Conservation (phyloP, 2,113 vertebrate species). For the Cavia aperea region DNA sequence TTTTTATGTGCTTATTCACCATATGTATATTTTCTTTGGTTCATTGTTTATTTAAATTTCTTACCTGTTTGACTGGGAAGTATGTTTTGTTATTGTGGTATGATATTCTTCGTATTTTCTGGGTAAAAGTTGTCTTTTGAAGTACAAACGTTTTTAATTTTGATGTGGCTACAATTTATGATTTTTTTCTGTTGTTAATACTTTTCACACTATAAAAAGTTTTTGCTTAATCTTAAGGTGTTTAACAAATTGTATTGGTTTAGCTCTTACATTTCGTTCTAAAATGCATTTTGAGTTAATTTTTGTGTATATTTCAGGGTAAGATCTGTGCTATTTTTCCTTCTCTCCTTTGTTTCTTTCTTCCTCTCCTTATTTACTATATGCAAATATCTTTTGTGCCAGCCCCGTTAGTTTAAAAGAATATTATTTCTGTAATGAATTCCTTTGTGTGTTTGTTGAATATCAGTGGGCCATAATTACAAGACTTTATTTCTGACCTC, state of each 20-base stretch:
- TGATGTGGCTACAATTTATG: background rate
- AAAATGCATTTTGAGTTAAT: background rate
- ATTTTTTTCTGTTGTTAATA: background rate
- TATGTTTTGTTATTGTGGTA: background rate
- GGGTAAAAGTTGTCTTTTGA: background rate
- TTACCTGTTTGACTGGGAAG: background rate
- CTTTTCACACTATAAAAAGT: background rate
- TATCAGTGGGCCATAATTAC: background rate
- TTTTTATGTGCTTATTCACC: background rate
- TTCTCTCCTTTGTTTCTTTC: background rate
- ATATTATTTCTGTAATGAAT: background rate
- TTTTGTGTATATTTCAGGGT: background rate
- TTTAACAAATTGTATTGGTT: background rate
- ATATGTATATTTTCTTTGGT: background rate
- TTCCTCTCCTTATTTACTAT: background rate
- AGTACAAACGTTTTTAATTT: constrained; percentile 29
- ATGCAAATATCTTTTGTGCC: background rate
- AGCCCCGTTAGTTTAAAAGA: background rate
- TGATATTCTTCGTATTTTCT: background rate
- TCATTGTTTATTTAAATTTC: background rate
- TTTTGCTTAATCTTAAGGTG: background rate
- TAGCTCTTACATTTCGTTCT: background rate
- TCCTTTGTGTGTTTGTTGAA: background rate
- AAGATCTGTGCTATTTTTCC: background rate
- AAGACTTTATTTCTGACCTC: background rate